A percentile compares a stretch with the other conserved stretches of the same genome.
Conservation (phyloP, 2,888 invertebrate genomes). For the Antheraea yamamai region DNA sequence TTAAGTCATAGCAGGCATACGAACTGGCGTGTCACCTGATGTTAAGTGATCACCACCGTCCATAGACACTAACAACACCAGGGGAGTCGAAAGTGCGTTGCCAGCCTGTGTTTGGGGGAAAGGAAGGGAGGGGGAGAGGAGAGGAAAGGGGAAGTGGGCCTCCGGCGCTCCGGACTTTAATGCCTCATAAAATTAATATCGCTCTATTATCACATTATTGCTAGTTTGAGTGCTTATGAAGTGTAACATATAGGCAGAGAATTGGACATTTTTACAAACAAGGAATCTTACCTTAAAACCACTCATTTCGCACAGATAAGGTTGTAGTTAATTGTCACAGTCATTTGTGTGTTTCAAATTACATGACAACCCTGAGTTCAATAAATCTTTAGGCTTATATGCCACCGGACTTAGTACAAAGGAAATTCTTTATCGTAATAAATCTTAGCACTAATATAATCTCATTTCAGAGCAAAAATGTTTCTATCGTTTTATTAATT, state of each 20-base stretch:
- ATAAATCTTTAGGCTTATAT: background rate
- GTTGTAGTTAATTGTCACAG: background rate
- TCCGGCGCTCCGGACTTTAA: too few species aligned
- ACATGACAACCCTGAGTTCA: background rate
- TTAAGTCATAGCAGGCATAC: too few species aligned
- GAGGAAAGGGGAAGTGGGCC: too few species aligned
- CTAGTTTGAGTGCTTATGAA: background rate
- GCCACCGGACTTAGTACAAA: background rate
- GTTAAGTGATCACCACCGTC: too few species aligned
- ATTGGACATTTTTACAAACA: background rate
- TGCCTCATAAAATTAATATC: too few species aligned
- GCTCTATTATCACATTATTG: too few species aligned
- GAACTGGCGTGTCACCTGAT: too few species aligned
- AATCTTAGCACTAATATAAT: background rate
- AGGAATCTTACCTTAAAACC: slow-evolving; percentile 1
- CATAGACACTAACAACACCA: too few species aligned
- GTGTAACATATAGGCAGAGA: background rate
- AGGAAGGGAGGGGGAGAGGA: too few species aligned
- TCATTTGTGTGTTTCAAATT: background rate
- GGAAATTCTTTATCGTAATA: slow-evolving; percentile 5
- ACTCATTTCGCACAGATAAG: background rate
- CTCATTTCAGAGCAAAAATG: background rate
- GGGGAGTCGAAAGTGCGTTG: too few species aligned
- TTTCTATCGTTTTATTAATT: background rate
- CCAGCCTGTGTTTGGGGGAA: too few species aligned